These are phyloP conservation scores for Pangasius macronema DNA, from an alignment of 2,797 vertebrate species.

Conservation along the genomic window DNA sequence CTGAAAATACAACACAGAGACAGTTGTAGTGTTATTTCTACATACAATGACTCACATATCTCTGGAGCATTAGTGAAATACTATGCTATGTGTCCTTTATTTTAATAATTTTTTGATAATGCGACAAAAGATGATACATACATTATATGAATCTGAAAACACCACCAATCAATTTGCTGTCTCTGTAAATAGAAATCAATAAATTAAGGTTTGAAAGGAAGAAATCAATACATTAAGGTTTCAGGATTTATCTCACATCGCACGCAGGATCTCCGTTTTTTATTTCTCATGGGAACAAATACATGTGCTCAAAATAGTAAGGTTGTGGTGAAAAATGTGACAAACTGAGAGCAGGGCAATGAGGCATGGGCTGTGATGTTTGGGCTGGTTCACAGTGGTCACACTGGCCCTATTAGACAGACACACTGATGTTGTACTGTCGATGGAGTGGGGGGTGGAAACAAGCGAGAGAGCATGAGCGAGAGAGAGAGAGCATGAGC, in stretches of 20 bases:
- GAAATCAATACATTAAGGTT: not conserved
- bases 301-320: constrained; percentile 2
- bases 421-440: constrained; percentile 59
- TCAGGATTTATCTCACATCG: not conserved
- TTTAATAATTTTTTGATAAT: not conserved
- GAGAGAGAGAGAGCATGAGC: constrained; percentile 35
- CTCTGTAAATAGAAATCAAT: not conserved
- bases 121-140: not conserved
- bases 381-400: constrained; percentile 47
- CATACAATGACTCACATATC: not conserved
- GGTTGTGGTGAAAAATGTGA: constrained; percentile 7
- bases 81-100: not conserved
- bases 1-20: not conserved
- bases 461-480: constrained; percentile 32
- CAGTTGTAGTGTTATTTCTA: not conserved
- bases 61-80: not conserved
- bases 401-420: constrained; percentile 51
- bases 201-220: not conserved
- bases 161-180: not conserved
- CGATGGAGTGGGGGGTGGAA: constrained; percentile 43
- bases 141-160: not conserved
- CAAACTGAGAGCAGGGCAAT: constrained; percentile 2
- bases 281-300: not conserved
- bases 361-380: constrained; percentile 47
- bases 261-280: not conserved